These are phyloP conservation scores for Xestia rhomboidea DNA, from an alignment of 2,888 invertebrate genomes.

Conservation along the genomic window DNA sequence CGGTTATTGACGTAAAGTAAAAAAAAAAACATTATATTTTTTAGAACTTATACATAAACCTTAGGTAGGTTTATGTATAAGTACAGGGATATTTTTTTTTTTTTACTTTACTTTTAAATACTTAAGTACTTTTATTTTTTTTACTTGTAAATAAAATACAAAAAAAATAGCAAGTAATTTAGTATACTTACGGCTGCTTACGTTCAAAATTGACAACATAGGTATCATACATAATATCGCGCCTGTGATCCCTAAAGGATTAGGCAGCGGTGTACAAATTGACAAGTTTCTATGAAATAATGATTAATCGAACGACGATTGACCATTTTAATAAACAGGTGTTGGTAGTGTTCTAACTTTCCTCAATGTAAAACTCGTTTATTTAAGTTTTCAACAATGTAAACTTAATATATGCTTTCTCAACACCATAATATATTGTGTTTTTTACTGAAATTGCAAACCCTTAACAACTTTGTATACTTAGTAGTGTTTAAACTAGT, in stretches of 20 bases:
- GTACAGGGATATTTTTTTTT: too few relatives aligned
- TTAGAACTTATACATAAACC: neutral
- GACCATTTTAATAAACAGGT: neutral
- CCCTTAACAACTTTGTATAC: neutral
- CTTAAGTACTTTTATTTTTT: too few relatives aligned
- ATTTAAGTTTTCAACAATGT: neutral
- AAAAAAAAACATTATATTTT: too few relatives aligned
- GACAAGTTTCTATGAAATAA: neutral
- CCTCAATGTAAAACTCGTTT: neutral
- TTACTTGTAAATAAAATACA: neutral
- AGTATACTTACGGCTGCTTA: neutral
- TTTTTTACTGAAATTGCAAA: neutral
- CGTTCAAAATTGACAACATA: too few relatives aligned
- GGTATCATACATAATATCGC: too few relatives aligned
- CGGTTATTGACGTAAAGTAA: neutral
- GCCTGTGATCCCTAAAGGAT: too few relatives aligned
- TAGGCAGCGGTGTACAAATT: too few relatives aligned
- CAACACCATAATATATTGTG: too few relatives aligned
- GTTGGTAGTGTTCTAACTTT: neutral
- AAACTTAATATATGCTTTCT: neutral
- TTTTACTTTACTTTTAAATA: too few relatives aligned
- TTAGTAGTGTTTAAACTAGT: neutral
- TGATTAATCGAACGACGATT: neutral
- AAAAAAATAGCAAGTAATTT: constrained; percentile 1
- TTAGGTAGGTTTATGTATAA: too few relatives aligned